A percentile compares a stretch with the other conserved stretches of the same genome.
These are phyloP conservation scores for Aphelinus certus DNA, from an alignment of 1,140 invertebrate species.

Conservation along the genomic window DNA sequence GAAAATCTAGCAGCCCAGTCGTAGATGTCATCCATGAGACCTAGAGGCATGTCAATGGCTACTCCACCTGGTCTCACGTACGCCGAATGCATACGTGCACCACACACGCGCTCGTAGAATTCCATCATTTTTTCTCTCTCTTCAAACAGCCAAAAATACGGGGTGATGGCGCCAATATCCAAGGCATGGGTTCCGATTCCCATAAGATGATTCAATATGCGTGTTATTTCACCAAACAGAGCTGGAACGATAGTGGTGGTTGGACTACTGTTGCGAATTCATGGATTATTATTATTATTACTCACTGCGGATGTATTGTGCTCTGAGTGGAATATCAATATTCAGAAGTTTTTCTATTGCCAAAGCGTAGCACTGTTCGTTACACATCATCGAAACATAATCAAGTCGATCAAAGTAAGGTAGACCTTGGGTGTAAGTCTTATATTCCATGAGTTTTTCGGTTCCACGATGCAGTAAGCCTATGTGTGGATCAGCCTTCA, in stretches of 20 bases:
- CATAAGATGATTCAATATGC: slow-evolving; percentile 95
- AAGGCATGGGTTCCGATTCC: slow-evolving; percentile 90
- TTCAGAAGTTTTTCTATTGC: slow-evolving; percentile 96
- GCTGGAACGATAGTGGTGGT: slow-evolving; percentile 61
- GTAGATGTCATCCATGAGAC: slow-evolving; percentile 95
- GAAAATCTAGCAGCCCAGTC: slow-evolving; percentile 85
- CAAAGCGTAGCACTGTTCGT: slow-evolving; percentile 95
- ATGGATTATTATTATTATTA: background rate
- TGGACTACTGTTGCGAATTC: background rate
- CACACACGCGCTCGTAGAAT: slow-evolving; percentile 95
- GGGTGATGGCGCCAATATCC: slow-evolving; percentile 96
- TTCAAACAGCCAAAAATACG: slow-evolving; percentile 99
- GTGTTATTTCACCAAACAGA: slow-evolving; percentile 90
- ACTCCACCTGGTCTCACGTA: slow-evolving; percentile 96
- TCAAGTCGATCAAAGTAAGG: slow-evolving; percentile 98
- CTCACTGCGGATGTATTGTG: slow-evolving; percentile 94
- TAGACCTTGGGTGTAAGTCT: slow-evolving; percentile 96
- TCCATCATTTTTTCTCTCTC: slow-evolving; percentile 98
- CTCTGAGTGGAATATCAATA: slow-evolving; percentile 91
- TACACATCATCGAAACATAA: slow-evolving; percentile 99
- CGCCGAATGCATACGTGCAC: slow-evolving; percentile 92
- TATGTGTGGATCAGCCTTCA: slow-evolving; percentile 93
- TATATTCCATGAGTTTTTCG: slow-evolving; percentile 98
- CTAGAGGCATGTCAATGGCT: slow-evolving; percentile 87
- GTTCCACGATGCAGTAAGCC: slow-evolving; percentile 95